Percentiles rank a stretch among this genome's conserved stretches.
Conservation (phyloP, 2,888 invertebrate species). For the Ichneumoninae sp. region DNA sequence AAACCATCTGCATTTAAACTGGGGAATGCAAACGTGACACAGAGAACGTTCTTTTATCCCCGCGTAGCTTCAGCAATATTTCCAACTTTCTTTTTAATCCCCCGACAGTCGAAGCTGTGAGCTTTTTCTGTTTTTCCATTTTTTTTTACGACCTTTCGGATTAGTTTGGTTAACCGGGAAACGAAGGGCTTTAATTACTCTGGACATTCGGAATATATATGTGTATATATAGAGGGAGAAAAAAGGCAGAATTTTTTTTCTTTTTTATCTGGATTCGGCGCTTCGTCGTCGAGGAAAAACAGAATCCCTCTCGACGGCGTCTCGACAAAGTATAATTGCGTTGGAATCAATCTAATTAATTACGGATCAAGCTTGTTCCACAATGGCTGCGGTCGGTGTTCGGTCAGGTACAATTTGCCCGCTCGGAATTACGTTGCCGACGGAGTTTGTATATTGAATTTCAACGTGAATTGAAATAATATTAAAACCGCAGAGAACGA, state of each 20-base stretch:
- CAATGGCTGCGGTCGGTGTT: conserved; percentile 11
- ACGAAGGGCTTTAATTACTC: conserved; percentile 37
- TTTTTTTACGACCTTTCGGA: neutral
- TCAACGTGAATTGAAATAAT: too few species aligned
- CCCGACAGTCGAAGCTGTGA: neutral
- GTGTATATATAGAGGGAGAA: neutral
- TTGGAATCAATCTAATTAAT: conserved; percentile 45
- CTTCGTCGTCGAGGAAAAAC: neutral
- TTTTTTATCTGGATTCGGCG: neutral
- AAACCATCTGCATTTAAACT: too few species aligned
- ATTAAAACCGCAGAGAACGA: too few species aligned
- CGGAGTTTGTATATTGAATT: too few species aligned
- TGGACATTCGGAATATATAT: neutral
- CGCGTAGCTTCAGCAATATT: neutral
- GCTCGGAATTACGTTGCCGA: neutral
- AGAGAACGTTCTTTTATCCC: too few species aligned
- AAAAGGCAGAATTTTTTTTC: neutral
- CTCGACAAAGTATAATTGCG: conserved; percentile 18
- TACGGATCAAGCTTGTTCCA: conserved; percentile 34
- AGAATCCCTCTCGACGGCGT: neutral
- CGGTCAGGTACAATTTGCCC: conserved; percentile 8
- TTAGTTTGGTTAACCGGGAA: conserved; percentile 34
- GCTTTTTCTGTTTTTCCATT: neutral
- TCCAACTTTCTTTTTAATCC: neutral
- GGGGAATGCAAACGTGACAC: too few species aligned